Evolutionary conservation across 2,888 invertebrate genomes (phyloP).

Genomic region (Leptinotarsa rubiginosa): DNA sequence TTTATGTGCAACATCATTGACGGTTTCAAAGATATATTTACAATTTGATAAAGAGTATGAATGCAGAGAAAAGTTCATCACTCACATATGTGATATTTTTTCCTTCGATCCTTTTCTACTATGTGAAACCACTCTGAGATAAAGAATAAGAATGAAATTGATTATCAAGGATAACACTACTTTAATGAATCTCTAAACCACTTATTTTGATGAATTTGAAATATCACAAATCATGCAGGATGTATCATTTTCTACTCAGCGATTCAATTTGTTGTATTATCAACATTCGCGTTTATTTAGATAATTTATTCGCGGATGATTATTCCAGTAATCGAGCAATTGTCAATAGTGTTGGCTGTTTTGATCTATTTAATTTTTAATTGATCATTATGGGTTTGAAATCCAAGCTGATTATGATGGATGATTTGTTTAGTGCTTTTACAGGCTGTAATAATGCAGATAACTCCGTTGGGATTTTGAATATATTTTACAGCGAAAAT

Average conservation of each 20-base stretch:
- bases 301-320: conserved; percentile 47
- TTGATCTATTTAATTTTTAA: conserved; percentile 48
- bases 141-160: no score
- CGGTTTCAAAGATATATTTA: no score
- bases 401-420: conserved; percentile 37
- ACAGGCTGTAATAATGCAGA: background rate
- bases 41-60: no score
- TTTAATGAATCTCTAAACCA: background rate
- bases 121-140: no score
- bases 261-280: conserved; percentile 30
- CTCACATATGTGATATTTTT: no score
- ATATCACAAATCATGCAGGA: conserved; percentile 3
- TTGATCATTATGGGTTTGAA: conserved; percentile 39
- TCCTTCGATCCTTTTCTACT: no score
- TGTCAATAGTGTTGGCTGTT: conserved; percentile 45
- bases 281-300: conserved; percentile 41
- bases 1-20: no score
- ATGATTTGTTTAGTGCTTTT: conserved; percentile 36
- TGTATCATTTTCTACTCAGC: background rate
- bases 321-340: conserved; percentile 45
- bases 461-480: background rate
- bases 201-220: background rate
- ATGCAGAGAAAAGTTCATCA: no score
- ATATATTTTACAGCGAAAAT: no score
- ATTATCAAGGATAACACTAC: background rate